Base-by-base conservation (phyloP, 2,888 invertebrate species). In the Chalcosyrphus nemorum region DNA sequence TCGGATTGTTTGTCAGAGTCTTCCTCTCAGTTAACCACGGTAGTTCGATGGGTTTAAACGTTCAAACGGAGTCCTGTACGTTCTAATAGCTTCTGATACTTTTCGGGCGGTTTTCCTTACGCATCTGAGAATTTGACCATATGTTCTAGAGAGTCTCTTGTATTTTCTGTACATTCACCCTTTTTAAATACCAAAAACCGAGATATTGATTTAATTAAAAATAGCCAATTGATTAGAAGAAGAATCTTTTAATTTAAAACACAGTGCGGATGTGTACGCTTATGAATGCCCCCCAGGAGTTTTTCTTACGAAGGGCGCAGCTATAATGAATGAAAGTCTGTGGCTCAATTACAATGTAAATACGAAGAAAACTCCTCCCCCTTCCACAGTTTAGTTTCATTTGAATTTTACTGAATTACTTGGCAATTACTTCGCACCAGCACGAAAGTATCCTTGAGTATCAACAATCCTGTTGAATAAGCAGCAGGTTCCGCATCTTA, bases 11-110 rank as follows among this genome's bases (percentile, higher is more conserved):
- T 54, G 54, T 38, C 61, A 56, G 54, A 19, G 41, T 61, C 68
- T 50, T 50, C 13, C 78, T 78, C 82, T 78, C 78, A 82, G 82
- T 82, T 68, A 63, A 63, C 54, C 56, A 74, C 72, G 72, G 72
- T 63, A 56, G 66, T 68, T 82, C 41, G 63, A 41, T 43, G 50
- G 66, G 56, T 54, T 45, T 56, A 24, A 63, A 74, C 56, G 78
- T 41, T 45, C 19, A 17, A 17, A n/a, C 13, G 54, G 47, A 56
- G 59, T 56, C 61, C 11, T 56, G 9, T 13, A 13, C 32, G 29
- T 19, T 15, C 4, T 52, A 19, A 52, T 38, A 24, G 9, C 27
- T 19, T 54, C 13, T 52, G 29, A 54, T 47, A n/a, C n/a, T 47
- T 13, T 76, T 47, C 47, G 32, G 21, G 29, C 35, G 35, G n/a